Evolutionary conservation across 2,888 invertebrate genomes (phyloP).

Genomic region (Drosophila infuscata): DNA sequence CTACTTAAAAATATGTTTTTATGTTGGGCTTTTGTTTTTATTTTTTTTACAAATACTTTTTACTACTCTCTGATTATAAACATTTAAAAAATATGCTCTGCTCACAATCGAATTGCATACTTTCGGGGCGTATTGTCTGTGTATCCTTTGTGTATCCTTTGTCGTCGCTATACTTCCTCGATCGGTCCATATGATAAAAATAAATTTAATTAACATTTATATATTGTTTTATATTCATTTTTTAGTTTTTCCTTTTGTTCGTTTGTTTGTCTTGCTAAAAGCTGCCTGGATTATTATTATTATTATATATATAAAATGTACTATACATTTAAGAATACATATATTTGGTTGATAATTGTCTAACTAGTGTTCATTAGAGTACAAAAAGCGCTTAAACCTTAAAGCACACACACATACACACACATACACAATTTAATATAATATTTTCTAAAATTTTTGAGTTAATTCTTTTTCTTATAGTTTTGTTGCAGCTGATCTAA

Average conservation of each 20-base stretch:
- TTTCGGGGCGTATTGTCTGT: conserved; percentile 71
- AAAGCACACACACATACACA: conserved; percentile 42
- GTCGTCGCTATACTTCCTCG: conserved; percentile 32
- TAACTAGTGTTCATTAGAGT: conserved; percentile 68
- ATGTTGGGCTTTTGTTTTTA: conserved; percentile 25
- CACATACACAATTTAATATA: conserved; percentile 32
- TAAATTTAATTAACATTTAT: conserved; percentile 39
- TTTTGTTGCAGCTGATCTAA: conserved; percentile 7
- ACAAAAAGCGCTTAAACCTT: conserved; percentile 68
- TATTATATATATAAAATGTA: conserved; percentile 47
- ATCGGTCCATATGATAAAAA: conserved; percentile 40
- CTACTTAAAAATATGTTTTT: conserved; percentile 52
- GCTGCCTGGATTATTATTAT: conserved; percentile 55
- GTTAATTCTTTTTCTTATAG: conserved; percentile 13
- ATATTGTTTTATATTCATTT: not conserved
- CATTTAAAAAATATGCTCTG: conserved; percentile 79
- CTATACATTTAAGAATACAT: conserved; percentile 35
- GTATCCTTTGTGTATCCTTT: conserved; percentile 42
- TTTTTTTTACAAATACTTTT: conserved; percentile 61
- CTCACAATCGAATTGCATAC: conserved; percentile 79
- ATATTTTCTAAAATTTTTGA: conserved; percentile 20
- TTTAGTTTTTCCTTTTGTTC: not conserved
- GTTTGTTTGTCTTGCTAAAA: conserved; percentile 41
- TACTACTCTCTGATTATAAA: conserved; percentile 59
- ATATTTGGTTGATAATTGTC: conserved; percentile 52